Evolutionary conservation across 2,888 invertebrate species (phyloP).

Genomic region (Amphipyra berbera): DNA sequence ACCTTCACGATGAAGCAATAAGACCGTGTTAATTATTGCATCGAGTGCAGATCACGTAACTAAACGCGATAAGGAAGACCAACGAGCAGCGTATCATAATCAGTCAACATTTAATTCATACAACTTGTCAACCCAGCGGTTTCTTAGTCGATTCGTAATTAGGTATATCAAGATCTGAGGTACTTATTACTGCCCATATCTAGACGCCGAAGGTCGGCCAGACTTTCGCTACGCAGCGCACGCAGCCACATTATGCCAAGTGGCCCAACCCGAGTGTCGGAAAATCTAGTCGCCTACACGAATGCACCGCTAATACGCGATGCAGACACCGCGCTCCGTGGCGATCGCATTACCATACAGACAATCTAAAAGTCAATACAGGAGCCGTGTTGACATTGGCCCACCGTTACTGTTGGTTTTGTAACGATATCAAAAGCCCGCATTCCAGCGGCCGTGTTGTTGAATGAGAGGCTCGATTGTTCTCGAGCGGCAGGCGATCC

Average conservation of each 20-base stretch:
- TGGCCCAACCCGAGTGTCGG: constrained; percentile 79
- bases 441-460: constrained; percentile 81
- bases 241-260: constrained; percentile 75
- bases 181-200: constrained; percentile 83
- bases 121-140: constrained; percentile 51
- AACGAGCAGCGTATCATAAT: constrained; percentile 55
- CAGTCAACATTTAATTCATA: constrained; percentile 54
- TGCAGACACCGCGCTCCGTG: constrained; percentile 63
- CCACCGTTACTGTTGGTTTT: constrained; percentile 83
- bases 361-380: constrained; percentile 75
- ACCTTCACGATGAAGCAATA: constrained; percentile 45
- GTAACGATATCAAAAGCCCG: constrained; percentile 85
- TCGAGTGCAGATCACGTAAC: constrained; percentile 35
- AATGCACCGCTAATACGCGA: constrained; percentile 70
- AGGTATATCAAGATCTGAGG: constrained; percentile 77
- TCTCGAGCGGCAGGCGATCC: constrained; percentile 72
- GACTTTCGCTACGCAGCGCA: constrained; percentile 84
- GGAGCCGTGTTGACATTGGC: constrained; percentile 88
- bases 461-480: constrained; percentile 82
- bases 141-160: constrained; percentile 73
- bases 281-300: constrained; percentile 86
- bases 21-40: constrained; percentile 31
- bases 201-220: constrained; percentile 86
- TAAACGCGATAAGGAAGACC: constrained; percentile 50
- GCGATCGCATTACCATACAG: constrained; percentile 79